Conservation (phyloP, 2,888 invertebrate species). For the Cloeon dipterum region DNA sequence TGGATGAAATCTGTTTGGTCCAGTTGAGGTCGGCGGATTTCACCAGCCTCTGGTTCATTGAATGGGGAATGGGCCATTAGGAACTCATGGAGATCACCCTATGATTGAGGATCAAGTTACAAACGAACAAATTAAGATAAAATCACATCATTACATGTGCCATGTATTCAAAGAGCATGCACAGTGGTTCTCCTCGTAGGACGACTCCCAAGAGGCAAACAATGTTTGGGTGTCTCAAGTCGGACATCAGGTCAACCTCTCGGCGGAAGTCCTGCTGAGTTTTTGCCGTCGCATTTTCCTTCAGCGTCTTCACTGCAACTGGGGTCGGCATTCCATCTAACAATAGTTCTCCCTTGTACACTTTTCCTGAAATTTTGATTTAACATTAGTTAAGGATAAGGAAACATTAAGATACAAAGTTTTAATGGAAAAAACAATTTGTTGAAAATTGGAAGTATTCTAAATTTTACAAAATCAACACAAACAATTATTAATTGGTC, state of each 20-base stretch:
- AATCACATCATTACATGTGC: constrained; percentile 26
- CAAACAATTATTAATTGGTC: constrained; percentile 1
- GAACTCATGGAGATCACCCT: constrained; percentile 93
- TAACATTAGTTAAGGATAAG: not conserved
- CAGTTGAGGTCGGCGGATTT: constrained; percentile 23
- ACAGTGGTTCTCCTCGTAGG: constrained; percentile 67
- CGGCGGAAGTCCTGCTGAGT: constrained; percentile 79
- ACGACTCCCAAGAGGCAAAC: constrained; percentile 86
- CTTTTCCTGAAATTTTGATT: constrained; percentile 35
- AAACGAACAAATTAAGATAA: not conserved
- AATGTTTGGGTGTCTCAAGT: constrained; percentile 85
- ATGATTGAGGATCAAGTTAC: no score
- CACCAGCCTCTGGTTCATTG: constrained; percentile 23
- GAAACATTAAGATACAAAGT: no score
- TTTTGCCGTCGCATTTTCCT: constrained; percentile 79
- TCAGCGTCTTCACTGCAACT: constrained; percentile 84
- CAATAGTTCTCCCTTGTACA: constrained; percentile 77
- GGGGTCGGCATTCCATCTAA: constrained; percentile 39
- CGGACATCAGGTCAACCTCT: constrained; percentile 81
- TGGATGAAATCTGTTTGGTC: constrained; percentile 72
- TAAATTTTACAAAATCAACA: not conserved
- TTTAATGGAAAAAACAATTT: not conserved
- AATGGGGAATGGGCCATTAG: constrained; percentile 71
- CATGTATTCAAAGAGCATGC: constrained; percentile 97
- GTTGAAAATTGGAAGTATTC: not conserved